These are phyloP conservation scores for Petroica traversi DNA, from an alignment of 2,113 vertebrate genomes.

Conservation along the genomic window DNA sequence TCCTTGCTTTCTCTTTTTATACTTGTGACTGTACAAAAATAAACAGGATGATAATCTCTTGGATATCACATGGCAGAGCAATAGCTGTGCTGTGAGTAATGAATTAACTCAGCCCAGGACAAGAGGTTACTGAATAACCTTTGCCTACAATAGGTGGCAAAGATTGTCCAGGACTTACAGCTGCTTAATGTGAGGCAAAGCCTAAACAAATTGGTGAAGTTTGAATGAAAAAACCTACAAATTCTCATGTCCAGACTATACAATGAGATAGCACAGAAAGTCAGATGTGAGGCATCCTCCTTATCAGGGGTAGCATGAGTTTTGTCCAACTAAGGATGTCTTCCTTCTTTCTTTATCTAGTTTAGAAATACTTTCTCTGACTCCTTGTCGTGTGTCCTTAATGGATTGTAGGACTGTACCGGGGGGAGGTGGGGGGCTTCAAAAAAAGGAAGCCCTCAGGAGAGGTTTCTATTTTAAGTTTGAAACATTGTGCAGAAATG, in stretches of 20 bases:
- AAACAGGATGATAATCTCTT: neutral
- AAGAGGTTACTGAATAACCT: neutral
- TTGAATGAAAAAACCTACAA: neutral
- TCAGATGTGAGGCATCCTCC: neutral
- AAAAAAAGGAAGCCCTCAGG: neutral
- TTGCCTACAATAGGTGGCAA: neutral
- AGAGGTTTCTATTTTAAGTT: slow-evolving; percentile 20
- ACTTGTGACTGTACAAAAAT: neutral
- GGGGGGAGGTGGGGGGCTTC: neutral
- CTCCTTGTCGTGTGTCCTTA: neutral
- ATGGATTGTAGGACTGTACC: neutral
- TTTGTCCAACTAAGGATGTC: neutral
- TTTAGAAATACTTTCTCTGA: slow-evolving; percentile 12
- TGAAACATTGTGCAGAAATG: neutral
- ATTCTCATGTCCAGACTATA: neutral
- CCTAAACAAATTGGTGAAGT: neutral
- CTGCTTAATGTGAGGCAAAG: neutral
- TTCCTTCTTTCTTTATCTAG: slow-evolving; percentile 9
- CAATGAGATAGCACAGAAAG: slow-evolving; percentile 6
- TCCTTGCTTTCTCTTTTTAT: neutral
- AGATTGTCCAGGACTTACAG: neutral
- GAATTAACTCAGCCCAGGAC: neutral
- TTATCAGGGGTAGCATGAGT: neutral
- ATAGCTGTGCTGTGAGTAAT: neutral
- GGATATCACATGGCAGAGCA: neutral